Evolutionary conservation across 2,113 vertebrate species (phyloP).

Genomic region (Melanerpes formicivorus): DNA sequence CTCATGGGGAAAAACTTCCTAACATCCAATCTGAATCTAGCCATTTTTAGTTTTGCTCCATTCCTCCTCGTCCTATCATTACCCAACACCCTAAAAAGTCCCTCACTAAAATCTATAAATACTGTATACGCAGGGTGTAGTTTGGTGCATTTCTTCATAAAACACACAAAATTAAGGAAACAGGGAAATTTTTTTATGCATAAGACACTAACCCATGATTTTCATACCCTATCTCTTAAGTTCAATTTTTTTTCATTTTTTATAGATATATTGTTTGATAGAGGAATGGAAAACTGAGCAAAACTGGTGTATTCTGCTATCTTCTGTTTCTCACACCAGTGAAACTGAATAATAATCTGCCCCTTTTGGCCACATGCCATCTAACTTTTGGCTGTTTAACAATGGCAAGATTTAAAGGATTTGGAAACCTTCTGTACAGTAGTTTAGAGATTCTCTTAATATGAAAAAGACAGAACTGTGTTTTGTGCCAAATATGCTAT

Average conservation of each 20-base stretch:
- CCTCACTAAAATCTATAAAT: background rate
- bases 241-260: background rate
- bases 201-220: background rate
- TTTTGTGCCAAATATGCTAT: background rate
- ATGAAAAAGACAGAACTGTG: background rate
- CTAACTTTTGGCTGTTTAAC: background rate
- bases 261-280: background rate
- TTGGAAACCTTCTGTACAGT: background rate
- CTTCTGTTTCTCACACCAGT: background rate
- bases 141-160: background rate
- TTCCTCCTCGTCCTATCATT: too few relatives aligned
- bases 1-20: too few relatives aligned
- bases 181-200: accelerated
- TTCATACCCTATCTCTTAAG: background rate
- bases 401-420: background rate
- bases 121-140: background rate
- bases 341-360: background rate
- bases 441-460: background rate
- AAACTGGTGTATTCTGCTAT: background rate
- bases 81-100: too few relatives aligned
- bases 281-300: background rate
- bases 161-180: background rate
- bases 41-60: too few relatives aligned
- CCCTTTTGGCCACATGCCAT: background rate
- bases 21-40: too few relatives aligned